Percentiles rank a stretch among this genome's conserved stretches.
These are phyloP conservation scores for Wasmannia auropunctata DNA, from an alignment of 1,140 invertebrate genomes.

Conservation along the genomic window DNA sequence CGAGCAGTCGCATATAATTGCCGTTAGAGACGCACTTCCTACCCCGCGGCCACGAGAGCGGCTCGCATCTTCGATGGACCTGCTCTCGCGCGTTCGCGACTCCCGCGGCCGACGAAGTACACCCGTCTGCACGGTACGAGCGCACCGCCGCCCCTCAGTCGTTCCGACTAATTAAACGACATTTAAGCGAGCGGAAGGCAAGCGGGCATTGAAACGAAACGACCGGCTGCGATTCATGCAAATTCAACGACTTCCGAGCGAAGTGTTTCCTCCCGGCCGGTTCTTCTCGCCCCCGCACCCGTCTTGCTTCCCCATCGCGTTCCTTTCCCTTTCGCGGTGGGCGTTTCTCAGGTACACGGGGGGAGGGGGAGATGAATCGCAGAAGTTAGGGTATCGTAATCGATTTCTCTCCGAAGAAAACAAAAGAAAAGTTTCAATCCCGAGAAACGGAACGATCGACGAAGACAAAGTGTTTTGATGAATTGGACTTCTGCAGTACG, in stretches of 20 bases:
- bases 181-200: constrained; percentile 68
- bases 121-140: constrained; percentile 58
- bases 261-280: constrained; percentile 55
- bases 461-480: neutral
- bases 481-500: neutral
- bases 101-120: constrained; percentile 10
- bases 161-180: constrained; percentile 74
- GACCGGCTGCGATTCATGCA: constrained; percentile 72
- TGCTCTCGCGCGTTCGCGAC: neutral
- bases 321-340: neutral
- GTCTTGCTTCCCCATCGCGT: neutral
- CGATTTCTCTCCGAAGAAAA: neutral
- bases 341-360: neutral
- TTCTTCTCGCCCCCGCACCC: neutral
- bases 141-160: constrained; percentile 49
- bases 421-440: neutral
- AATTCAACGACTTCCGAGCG: constrained; percentile 74
- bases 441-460: neutral
- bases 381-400: constrained; percentile 5
- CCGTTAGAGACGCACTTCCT: constrained; percentile 18
- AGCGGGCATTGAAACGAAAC: constrained; percentile 72
- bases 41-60: neutral
- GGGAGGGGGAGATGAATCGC: no score
- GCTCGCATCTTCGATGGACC: neutral
- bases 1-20: constrained; percentile 37